These are phyloP conservation scores for Drosophila orosa DNA, from an alignment of 1,140 invertebrate species.

Conservation along the genomic window DNA sequence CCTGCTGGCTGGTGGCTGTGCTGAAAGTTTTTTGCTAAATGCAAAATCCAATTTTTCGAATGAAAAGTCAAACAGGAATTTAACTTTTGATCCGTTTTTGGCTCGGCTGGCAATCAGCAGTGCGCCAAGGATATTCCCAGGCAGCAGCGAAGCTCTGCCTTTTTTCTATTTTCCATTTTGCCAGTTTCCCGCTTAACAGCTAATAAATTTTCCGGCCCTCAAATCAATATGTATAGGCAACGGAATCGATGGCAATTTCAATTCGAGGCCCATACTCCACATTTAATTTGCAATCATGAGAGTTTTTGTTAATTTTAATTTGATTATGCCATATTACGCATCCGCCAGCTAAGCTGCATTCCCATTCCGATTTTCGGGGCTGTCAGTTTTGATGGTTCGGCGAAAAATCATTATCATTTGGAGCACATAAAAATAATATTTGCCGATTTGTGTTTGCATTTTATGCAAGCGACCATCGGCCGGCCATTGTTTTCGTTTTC, in stretches of 20 bases:
- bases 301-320: conserved; percentile 81
- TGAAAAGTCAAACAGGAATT: conserved; percentile 83
- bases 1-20: conserved; percentile 27
- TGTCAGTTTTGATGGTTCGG: conserved; percentile 29
- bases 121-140: conserved; percentile 3
- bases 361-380: conserved; percentile 11
- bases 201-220: conserved; percentile 20
- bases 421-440: conserved; percentile 73
- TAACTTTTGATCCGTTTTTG: conserved; percentile 82
- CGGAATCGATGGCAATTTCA: conserved; percentile 59
- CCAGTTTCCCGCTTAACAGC: conserved; percentile 14
- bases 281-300: conserved; percentile 79
- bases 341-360: conserved; percentile 12
- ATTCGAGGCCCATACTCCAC: conserved; percentile 63
- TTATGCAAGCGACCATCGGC: conserved; percentile 43
- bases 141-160: neutral
- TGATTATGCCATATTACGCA: conserved; percentile 66
- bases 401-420: conserved; percentile 70
- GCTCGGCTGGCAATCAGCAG: conserved; percentile 53
- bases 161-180: conserved; percentile 8
- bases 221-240: conserved; percentile 36
- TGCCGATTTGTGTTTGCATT: conserved; percentile 69
- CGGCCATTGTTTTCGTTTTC: conserved; percentile 19
- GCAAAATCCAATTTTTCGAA: conserved; percentile 83
- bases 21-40: conserved; percentile 71